A percentile compares a stretch with the other conserved stretches of the same genome.
Conservation (phyloP, 1,140 invertebrate genomes). For the Mesaphorura yosii region DNA sequence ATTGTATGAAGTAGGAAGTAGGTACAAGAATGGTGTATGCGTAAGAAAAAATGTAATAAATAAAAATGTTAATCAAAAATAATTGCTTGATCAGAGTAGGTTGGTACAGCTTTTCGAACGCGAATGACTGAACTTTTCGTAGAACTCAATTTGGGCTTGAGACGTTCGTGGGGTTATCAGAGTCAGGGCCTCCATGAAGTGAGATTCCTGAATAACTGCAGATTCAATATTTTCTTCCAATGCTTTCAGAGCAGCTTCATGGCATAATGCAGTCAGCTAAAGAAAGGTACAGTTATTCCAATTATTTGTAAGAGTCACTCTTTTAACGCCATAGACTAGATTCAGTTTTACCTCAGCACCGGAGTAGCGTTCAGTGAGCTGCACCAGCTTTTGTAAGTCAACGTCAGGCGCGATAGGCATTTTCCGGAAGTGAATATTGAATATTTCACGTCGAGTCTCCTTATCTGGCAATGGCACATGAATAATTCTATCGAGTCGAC, state of each 20-base stretch:
- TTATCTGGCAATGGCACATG: slow-evolving; percentile 75
- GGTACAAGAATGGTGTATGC: too few relatives aligned
- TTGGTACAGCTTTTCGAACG: too few relatives aligned
- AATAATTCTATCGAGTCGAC: slow-evolving; percentile 72
- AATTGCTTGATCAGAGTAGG: too few relatives aligned
- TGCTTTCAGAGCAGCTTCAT: slow-evolving; percentile 70
- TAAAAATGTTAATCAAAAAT: too few relatives aligned
- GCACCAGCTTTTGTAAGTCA: slow-evolving; percentile 49
- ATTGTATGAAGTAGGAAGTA: too few relatives aligned
- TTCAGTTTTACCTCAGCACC: slow-evolving; percentile 80
- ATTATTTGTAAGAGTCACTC: too few relatives aligned
- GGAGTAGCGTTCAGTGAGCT: slow-evolving; percentile 61
- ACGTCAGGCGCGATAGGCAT: slow-evolving; percentile 53
- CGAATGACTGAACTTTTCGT: slow-evolving; percentile 20
- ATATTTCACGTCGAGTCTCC: slow-evolving; percentile 59
- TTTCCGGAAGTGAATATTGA: slow-evolving; percentile 49
- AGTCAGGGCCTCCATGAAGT: slow-evolving; percentile 58
- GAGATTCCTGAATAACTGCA: slow-evolving; percentile 40
- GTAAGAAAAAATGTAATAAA: too few relatives aligned
- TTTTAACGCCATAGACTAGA: too few relatives aligned
- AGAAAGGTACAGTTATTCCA: too few relatives aligned
- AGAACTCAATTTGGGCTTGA: slow-evolving; percentile 25
- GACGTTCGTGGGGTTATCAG: slow-evolving; percentile 54
- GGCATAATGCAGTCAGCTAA: slow-evolving; percentile 62
- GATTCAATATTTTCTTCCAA: slow-evolving; percentile 57